Base-by-base conservation (phyloP, 1,140 invertebrate species). In the Holcopasites calliopsidis region DNA sequence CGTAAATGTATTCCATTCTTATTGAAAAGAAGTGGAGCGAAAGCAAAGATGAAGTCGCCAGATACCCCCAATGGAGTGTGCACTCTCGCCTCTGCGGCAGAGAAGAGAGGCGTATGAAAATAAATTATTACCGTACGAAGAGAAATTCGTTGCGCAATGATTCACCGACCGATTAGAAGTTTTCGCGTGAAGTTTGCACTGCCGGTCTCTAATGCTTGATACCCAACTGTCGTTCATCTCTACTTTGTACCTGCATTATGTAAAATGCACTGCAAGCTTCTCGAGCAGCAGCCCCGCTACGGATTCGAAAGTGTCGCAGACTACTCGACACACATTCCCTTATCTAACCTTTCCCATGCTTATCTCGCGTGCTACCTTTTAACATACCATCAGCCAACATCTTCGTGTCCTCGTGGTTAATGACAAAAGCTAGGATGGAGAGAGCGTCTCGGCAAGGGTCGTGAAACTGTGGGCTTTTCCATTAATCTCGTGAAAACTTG, bases 301-400 rank as follows among this genome's bases (percentile, higher is more conserved):
- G 47, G 72, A 76, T 68, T 79, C 72, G 71, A 79, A 74, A 75
- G 72, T 73, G 72, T 79, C 52, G 69, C 73, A 68, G 70, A 65
- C 76, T 74, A 73, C 76, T 77, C 76, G 76, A 77, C 76, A 77
- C 60, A 77, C 60, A 77, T 77, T 73, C 60, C n/a, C 70, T 28
- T 58, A 64, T 72, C 55, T 38, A 49, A 49, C 75, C 33, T 64
- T 62, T 35, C 44, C 38, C 16, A 38, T 16, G 26, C 28, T 73
- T 73, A 73, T 55, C 71, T 73, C 35, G 3, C 49, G 26, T 74
- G 16, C 49, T 28, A 74, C 61, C 71, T 74, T 74, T 74, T 55
- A 74, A 42, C 61, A 23, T 38, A n/a, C 18, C 18, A 62, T 61
- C 69, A n/a, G 26, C 23, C 50, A 52, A 66, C 50, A 55, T 57